A percentile compares a stretch with the other conserved stretches of the same genome.
Evolutionary conservation across 2,797 vertebrate genomes (phyloP).

Genomic region (Fundulus diaphanus): DNA sequence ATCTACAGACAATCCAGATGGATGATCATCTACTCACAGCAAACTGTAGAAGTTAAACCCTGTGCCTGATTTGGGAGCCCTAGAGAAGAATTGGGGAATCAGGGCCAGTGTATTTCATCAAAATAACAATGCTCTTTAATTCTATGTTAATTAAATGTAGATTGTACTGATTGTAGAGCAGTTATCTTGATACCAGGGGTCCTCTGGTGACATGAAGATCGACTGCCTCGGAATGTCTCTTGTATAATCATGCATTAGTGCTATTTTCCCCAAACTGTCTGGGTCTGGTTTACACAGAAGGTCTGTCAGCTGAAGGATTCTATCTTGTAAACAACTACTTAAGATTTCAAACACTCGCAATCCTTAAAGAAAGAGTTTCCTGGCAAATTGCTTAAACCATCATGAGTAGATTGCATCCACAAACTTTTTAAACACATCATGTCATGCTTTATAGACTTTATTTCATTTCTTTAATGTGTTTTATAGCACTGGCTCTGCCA

Average conservation of each 20-base stretch:
- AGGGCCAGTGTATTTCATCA: slow-evolving; percentile 76
- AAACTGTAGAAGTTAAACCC: slow-evolving; percentile 73
- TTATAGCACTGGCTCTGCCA: neutral
- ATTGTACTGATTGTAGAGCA: slow-evolving; percentile 66
- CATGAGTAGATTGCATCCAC: slow-evolving; percentile 34
- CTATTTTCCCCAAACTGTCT: slow-evolving; percentile 54
- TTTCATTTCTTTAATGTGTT: neutral
- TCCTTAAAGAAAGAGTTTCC: slow-evolving; percentile 42
- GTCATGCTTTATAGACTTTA: neutral
- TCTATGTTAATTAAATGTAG: slow-evolving; percentile 82
- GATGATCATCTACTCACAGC: slow-evolving; percentile 68
- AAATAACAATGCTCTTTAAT: slow-evolving; percentile 82
- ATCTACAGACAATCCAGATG: slow-evolving; percentile 70
- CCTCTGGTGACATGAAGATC: slow-evolving; percentile 62
- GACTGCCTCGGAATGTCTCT: slow-evolving; percentile 66
- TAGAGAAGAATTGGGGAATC: slow-evolving; percentile 56
- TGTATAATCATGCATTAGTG: slow-evolving; percentile 75
- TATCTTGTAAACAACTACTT: slow-evolving; percentile 56
- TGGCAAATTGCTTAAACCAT: slow-evolving; percentile 49
- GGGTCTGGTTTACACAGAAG: slow-evolving; percentile 69
- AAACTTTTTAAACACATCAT: slow-evolving; percentile 31
- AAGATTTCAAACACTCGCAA: slow-evolving; percentile 45
- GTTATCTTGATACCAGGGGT: slow-evolving; percentile 55
- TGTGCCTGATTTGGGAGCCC: slow-evolving; percentile 61
- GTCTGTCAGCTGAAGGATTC: slow-evolving; percentile 60